These are phyloP conservation scores for Amia ocellicauda DNA, from an alignment of 2,113 vertebrate species.

Conservation along the genomic window DNA sequence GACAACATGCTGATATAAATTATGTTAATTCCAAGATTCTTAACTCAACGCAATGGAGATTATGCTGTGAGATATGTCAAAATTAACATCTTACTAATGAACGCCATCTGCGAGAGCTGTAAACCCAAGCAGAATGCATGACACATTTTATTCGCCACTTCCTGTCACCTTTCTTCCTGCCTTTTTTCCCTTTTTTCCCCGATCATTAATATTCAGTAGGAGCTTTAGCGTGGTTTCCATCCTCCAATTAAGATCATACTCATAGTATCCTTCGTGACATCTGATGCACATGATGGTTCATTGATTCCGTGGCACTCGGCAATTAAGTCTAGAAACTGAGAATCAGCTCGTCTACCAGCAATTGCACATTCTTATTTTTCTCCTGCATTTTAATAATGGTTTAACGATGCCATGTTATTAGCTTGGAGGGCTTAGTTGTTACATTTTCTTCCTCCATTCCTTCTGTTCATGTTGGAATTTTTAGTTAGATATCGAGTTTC, in stretches of 20 bases:
- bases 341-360: constrained; percentile 9
- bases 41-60: constrained; percentile 1
- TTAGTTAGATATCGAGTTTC: neutral
- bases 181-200: neutral
- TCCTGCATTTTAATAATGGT: neutral
- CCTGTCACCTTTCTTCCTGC: neutral
- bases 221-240: constrained; percentile 1
- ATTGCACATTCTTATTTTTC: constrained; percentile 9
- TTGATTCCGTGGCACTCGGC: constrained; percentile 14
- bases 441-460: neutral
- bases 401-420: too few relatives aligned
- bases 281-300: constrained; percentile 19
- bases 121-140: neutral
- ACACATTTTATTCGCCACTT: neutral
- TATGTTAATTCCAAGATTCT: constrained; percentile 5
- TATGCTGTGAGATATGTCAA: constrained; percentile 11
- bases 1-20: constrained; percentile 14
- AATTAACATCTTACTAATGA: constrained; percentile 19
- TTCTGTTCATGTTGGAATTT: neutral
- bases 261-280: constrained; percentile 11
- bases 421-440: neutral
- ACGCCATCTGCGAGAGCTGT: constrained; percentile 13
- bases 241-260: constrained; percentile 15
- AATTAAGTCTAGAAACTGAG: constrained; percentile 17
- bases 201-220: constrained; percentile 4